Percentiles rank a stretch among this genome's conserved stretches.
Conservation (phyloP, 2,113 vertebrate species). For the Phalacrocorax carbo region DNA sequence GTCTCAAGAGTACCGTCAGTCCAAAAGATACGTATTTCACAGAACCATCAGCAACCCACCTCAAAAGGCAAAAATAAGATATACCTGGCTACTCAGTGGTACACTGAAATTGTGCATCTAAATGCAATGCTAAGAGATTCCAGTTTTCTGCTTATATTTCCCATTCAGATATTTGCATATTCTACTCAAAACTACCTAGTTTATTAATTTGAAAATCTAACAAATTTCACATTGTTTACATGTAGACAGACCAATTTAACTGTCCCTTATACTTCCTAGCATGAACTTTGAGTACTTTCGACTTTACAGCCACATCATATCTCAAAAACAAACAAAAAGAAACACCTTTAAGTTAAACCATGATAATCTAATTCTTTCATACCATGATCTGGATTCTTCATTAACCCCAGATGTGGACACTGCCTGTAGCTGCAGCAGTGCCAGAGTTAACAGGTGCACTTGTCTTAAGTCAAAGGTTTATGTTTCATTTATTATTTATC, state of each 20-base stretch:
- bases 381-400: neutral
- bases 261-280: neutral
- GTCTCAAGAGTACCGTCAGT: slow-evolving; percentile 19
- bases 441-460: neutral
- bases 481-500: neutral
- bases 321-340: neutral
- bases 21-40: slow-evolving; percentile 25
- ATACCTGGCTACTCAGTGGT: neutral
- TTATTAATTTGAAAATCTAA: neutral
- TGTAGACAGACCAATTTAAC: neutral
- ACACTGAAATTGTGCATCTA: neutral
- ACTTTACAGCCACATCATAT: neutral
- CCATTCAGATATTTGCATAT: neutral
- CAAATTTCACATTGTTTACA: neutral
- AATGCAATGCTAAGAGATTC: neutral
- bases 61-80: neutral
- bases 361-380: neutral
- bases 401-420: neutral
- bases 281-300: neutral
- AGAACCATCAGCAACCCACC: slow-evolving; percentile 3
- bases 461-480: neutral
- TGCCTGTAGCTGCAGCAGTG: neutral
- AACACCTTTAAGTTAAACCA: neutral
- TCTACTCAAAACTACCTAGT: neutral
- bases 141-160: neutral